phyloP scores from a whole-genome alignment of 1,140 invertebrate genomes.

The Drosophila ogumai region DNA sequence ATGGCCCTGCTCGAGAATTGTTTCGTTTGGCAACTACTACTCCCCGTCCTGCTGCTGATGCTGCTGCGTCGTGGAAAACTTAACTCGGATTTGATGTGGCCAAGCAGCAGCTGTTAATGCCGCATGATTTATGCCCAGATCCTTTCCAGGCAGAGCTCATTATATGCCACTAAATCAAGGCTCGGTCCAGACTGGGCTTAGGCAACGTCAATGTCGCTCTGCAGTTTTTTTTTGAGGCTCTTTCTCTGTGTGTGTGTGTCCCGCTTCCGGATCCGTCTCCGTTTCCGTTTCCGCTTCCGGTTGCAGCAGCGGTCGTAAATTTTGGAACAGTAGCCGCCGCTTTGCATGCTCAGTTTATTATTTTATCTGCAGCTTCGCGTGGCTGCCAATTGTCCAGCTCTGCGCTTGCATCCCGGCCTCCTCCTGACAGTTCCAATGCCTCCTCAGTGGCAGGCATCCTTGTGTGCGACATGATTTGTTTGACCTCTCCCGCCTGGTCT shows the following conservation, averaged over 20 bases:
- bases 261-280: constrained; percentile 32
- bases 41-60: not conserved
- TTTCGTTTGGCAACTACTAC: constrained; percentile 46
- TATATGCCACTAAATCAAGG: constrained; percentile 57
- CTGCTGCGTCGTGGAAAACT: constrained; percentile 60
- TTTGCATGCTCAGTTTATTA: constrained; percentile 63
- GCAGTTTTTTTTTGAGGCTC: constrained; percentile 19
- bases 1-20: constrained; percentile 55
- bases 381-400: constrained; percentile 50
- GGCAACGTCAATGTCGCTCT: constrained; percentile 32
- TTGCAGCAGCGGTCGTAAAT: constrained; percentile 34
- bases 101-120: constrained; percentile 77
- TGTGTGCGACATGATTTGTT: constrained; percentile 60
- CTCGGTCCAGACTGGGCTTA: constrained; percentile 3
- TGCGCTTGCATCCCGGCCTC: constrained; percentile 20
- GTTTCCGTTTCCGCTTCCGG: constrained; percentile 10
- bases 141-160: constrained; percentile 52
- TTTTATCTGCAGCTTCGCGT: constrained; percentile 49
- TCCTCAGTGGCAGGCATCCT: constrained; percentile 3
- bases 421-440: constrained; percentile 26
- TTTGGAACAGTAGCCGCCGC: constrained; percentile 13
- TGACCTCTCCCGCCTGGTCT: constrained; percentile 31
- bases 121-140: constrained; percentile 64
- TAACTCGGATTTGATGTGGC: constrained; percentile 76
- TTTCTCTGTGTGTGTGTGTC: constrained; percentile 31